Evolutionary conservation across 2,113 vertebrate species (phyloP).

Genomic region (Willisornis vidua): DNA sequence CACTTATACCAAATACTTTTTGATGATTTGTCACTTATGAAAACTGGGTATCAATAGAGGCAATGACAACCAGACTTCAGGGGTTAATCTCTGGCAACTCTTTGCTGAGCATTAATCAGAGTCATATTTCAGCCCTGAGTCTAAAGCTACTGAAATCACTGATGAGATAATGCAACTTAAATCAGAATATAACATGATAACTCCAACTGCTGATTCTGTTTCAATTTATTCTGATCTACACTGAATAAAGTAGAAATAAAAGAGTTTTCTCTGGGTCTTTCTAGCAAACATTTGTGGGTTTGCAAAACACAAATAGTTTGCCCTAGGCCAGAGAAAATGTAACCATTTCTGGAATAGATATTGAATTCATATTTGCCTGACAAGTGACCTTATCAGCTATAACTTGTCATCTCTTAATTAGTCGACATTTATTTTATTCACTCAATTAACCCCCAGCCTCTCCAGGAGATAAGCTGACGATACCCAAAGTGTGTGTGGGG

Average conservation of each 20-base stretch:
- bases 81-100: not conserved
- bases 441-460: conserved; percentile 4
- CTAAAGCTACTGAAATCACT: not conserved
- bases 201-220: not conserved
- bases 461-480: not conserved
- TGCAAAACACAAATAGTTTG: not conserved
- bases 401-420: conserved; percentile 45
- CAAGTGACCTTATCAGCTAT: conserved; percentile 49
- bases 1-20: not conserved
- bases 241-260: not conserved
- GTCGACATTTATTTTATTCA: not conserved
- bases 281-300: not conserved
- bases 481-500: not conserved
- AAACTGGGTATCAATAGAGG: not conserved
- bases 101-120: not conserved
- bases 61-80: not conserved
- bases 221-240: not conserved
- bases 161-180: not conserved
- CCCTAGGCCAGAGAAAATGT: conserved; percentile 30
- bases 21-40: not conserved
- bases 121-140: not conserved
- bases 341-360: conserved; percentile 20
- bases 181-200: not conserved
- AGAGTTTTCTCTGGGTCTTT: not conserved
- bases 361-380: conserved; percentile 32